Base-by-base conservation (phyloP, 1,140 invertebrate genomes). In the Pectinophora gossypiella region DNA sequence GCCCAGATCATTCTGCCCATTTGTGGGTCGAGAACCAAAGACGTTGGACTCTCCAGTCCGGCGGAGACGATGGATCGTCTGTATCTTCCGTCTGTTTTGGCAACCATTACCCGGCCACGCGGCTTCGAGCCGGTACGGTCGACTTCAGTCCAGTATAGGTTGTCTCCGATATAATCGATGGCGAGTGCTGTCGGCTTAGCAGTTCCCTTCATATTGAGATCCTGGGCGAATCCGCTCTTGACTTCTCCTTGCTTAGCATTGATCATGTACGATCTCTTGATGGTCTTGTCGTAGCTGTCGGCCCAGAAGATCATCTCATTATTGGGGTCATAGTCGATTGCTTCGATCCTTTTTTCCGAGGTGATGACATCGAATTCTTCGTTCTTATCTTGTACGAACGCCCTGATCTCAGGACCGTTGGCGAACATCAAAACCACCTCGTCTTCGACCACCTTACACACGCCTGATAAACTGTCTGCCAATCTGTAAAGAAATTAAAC, bases 71-170 rank as follows among this genome's bases (percentile, higher is more conserved):
- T 78, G 2, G 95, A 93, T 56, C 95, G 88, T 54, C 94, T 89
- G 73, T 99, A 99, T 40, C 97, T 88, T 5, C 97, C 97, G 76
- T 99, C 97, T 1, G 93, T 92, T 72, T 94, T 94, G 0, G 96
- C 92, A 0, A 98, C 96, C 89, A 97, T 93, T 1, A 99, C 92
- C 49, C 93, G 89, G 10, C 96, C 94, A 35, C 90, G 88, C 0
- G 92, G 91, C 71, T 93, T 93, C 0, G 92, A 90, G 0, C 93
- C 93, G 0, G 92, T 92, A 15, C 92, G 75, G 65, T 97, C 95
- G 0, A 93, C 90, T 77, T 99, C 97, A 0, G 95, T 95, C 97
- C 97, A 99, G 75, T 98, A 99, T 0, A 99, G 85, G 85, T 98
- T 98, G 45, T 94, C 94, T 4, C 93, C 95, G 12, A 98, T 90